phyloP scores from a whole-genome alignment of 2,113 vertebrate genomes.

The Cynopterus brachyotis region DNA sequence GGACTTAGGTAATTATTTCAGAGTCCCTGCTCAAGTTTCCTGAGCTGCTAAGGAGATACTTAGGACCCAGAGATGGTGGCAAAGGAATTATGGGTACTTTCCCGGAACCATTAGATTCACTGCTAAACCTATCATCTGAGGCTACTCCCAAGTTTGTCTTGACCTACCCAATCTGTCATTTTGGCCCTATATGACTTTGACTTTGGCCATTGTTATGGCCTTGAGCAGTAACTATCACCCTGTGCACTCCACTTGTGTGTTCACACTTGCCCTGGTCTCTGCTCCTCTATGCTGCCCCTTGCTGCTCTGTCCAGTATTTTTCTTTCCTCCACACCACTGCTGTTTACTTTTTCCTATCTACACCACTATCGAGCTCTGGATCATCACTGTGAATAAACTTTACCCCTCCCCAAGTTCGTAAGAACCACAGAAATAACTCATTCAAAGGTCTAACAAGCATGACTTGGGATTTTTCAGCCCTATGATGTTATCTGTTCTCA shows the following conservation, averaged over 20 bases:
- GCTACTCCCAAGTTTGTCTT: neutral
- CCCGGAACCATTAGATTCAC: neutral
- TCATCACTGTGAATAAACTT: neutral
- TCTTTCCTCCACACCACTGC: neutral
- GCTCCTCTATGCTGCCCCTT: neutral
- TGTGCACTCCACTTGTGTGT: accelerated
- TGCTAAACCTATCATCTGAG: neutral
- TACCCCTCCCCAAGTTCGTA: neutral
- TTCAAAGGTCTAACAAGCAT: neutral
- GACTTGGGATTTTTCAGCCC: neutral
- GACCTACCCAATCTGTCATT: neutral
- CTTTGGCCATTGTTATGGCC: neutral
- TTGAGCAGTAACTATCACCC: neutral
- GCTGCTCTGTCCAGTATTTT: neutral
- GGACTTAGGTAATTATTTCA: conserved; percentile 7
- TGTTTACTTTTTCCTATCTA: neutral
- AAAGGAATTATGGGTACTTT: neutral
- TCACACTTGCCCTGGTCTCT: neutral
- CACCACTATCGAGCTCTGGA: neutral
- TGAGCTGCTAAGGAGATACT: neutral
- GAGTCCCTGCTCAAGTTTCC: neutral
- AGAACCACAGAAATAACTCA: neutral
- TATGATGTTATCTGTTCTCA: neutral
- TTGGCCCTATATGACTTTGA: neutral
- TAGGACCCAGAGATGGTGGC: neutral